Evolutionary conservation across 1,140 invertebrate species (phyloP), one percentile per base, ranked within the genome.

Genomic region (Zeugodacus cucurbitae): DNA sequence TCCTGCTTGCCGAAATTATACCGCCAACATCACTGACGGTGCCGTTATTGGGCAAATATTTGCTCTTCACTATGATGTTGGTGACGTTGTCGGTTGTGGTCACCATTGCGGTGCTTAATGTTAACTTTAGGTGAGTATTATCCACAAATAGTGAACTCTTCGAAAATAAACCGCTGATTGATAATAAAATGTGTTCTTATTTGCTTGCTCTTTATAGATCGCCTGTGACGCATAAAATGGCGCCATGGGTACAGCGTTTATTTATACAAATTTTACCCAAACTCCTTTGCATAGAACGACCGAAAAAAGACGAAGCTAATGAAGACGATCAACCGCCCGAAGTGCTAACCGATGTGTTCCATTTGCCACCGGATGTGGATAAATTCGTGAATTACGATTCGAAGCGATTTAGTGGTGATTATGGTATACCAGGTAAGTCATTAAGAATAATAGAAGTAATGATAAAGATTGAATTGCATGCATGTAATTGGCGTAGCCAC

Each of bases 21-120:
- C 99, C 99, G 88, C 98, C 99, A n/a, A 99, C 99, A 87, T 99
- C 98, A 87, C 94, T 99, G 74, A 99, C 99, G 70, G 98, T 99
- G 88, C 99, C 99, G 59, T 95, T 99, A 85, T 95, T 99, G 89
- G 99, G 99, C 89, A 99, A 99, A 95, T 99, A 99, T 95, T 95
- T 99, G 58, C 95, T 99, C 34, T 99, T 99, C 94, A 99, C 99
- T 64, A 99, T 99, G 98, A 98, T 99, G 92, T 95, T 99, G 90
- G 99, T 99, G 89, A 99, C 99, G 57, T 95, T 99, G 78, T 99
- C 98, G 85, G 99, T 99, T 90, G 97, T 99, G 88, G 97, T 99
- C 88, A 99, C 99, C 90, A 99, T 99, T 91, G 97, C 98, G 89
- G 98, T 99, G 90, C 95, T 99, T 89, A 99, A 99, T 94, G 97